These are phyloP conservation scores for Rhea pennata DNA, from an alignment of 2,113 vertebrate species.

Conservation along the genomic window DNA sequence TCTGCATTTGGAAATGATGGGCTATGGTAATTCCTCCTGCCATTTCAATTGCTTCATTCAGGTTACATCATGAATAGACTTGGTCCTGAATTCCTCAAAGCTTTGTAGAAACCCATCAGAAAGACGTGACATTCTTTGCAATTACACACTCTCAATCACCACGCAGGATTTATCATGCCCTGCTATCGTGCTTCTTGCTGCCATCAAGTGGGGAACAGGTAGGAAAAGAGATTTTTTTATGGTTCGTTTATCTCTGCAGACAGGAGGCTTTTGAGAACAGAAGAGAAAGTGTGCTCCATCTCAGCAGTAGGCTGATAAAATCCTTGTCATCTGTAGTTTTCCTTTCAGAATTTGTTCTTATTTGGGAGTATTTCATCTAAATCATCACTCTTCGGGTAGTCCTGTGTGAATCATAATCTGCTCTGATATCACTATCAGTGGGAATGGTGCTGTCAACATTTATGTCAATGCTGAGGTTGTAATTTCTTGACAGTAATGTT, in stretches of 20 bases:
- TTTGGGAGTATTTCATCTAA: constrained; percentile 72
- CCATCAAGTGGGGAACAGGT: neutral
- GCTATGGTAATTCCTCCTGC: neutral
- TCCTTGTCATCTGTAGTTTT: constrained; percentile 23
- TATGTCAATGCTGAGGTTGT: constrained; percentile 74
- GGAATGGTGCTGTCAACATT: constrained; percentile 78
- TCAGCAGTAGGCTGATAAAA: constrained; percentile 47
- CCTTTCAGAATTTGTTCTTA: constrained; percentile 61
- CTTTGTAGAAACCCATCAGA: neutral
- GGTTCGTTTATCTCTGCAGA: constrained; percentile 41
- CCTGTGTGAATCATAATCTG: constrained; percentile 78
- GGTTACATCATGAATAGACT: neutral
- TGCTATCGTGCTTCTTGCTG: neutral
- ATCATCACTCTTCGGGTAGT: constrained; percentile 71
- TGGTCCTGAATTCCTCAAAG: neutral
- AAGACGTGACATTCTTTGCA: neutral
- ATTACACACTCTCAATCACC: neutral
- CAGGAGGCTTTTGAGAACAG: constrained; percentile 16
- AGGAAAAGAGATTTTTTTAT: constrained; percentile 28
- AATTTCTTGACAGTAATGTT: constrained; percentile 79
- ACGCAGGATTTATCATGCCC: constrained; percentile 21
- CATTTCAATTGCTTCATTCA: neutral
- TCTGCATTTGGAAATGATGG: neutral
- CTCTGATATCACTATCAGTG: constrained; percentile 74
- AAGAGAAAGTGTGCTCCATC: neutral